Conservation (phyloP, 2,888 invertebrate species). For the Callosobruchus maculatus region DNA sequence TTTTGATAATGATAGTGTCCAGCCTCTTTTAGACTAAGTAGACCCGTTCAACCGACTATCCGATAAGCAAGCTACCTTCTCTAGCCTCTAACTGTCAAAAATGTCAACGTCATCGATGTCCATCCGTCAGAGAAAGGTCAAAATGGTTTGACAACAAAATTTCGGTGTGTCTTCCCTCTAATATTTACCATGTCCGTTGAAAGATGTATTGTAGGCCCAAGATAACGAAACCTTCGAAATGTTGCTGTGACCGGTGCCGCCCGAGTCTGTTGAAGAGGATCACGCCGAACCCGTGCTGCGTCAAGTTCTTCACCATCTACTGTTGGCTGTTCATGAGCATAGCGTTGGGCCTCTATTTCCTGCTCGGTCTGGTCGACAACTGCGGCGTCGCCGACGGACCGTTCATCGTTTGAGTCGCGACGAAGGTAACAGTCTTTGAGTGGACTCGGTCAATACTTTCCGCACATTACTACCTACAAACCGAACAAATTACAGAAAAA, state of each 20-base stretch:
- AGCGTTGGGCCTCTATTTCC: neutral
- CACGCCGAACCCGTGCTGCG: neutral
- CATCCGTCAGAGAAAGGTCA: neutral
- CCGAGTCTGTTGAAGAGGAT: neutral
- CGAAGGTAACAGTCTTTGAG: too few relatives aligned
- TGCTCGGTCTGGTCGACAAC: neutral
- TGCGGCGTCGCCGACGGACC: neutral
- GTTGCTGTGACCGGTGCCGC: neutral
- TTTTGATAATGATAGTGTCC: too few relatives aligned
- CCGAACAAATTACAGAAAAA: too few relatives aligned
- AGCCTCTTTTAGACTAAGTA: too few relatives aligned
- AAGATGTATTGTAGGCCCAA: neutral
- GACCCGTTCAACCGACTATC: neutral
- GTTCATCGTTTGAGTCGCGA: neutral
- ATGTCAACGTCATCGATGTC: neutral
- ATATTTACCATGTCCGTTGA: neutral
- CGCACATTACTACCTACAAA: too few relatives aligned
- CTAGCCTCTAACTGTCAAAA: neutral
- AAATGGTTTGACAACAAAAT: neutral
- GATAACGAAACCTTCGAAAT: neutral
- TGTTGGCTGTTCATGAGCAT: neutral
- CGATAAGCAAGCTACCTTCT: neutral
- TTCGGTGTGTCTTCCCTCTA: neutral
- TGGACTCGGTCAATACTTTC: too few relatives aligned
- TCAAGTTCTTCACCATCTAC: neutral